Percentiles rank a stretch among this genome's conserved stretches.
Evolutionary conservation across 2,888 invertebrate genomes (phyloP).

Genomic region (Amorpha juglandis): DNA sequence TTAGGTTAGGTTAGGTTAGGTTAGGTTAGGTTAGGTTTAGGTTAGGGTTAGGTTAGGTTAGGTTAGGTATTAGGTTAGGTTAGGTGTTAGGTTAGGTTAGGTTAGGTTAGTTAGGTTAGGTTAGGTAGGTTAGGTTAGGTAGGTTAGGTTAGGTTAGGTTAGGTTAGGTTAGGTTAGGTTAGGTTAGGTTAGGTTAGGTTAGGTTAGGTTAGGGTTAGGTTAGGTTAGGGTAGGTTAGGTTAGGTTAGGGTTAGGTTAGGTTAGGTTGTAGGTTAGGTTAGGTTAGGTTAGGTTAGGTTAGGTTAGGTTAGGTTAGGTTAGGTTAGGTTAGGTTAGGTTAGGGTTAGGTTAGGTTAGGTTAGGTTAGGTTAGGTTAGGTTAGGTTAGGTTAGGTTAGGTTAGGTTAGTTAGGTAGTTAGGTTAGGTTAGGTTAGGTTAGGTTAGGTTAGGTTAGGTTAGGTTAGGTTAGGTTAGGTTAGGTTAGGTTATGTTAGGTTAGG

Average conservation of each 20-base stretch:
- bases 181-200: constrained; percentile 12
- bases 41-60: constrained; percentile 27
- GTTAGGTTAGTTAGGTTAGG: constrained; percentile 7
- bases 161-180: constrained; percentile 11
- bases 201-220: constrained; percentile 25
- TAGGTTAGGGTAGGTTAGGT: constrained; percentile 32
- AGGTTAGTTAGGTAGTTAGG: constrained; percentile 6
- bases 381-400: constrained; percentile 8
- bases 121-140: constrained; percentile 1
- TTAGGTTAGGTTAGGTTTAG: constrained; percentile 26
- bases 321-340: constrained; percentile 8
- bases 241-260: constrained; percentile 32
- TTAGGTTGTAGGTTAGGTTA: constrained; percentile 20
- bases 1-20: constrained; percentile 29
- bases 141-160: constrained; percentile 11
- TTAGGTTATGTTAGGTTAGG: constrained; percentile 27
- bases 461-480: constrained; percentile 31
- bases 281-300: constrained; percentile 27
- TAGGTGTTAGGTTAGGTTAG: background rate
- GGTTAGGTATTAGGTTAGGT: constrained; percentile 29
- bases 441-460: constrained; percentile 28
- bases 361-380: constrained; percentile 8
- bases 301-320: constrained; percentile 22
- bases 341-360: constrained; percentile 8
- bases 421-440: constrained; percentile 13